Base-by-base conservation (phyloP, 1,140 invertebrate genomes). In the Leptopilina clavipes region DNA sequence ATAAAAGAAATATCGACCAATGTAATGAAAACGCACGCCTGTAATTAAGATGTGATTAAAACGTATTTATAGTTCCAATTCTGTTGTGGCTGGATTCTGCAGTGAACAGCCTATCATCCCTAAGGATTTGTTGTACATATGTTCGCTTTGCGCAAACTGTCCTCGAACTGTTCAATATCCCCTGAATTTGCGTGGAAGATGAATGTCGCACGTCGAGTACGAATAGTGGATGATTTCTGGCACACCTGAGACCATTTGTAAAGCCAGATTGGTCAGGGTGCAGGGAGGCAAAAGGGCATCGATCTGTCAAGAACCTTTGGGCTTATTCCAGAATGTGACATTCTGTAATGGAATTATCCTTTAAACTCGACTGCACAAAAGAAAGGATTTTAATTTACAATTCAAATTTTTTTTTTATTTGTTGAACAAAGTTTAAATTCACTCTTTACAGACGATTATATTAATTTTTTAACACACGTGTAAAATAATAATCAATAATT, bases 61-160 rank as follows among this genome's bases (percentile, higher is more conserved):
- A 59, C 7, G 19, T 25, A 59, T 59, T 59, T 14, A 12, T 59
- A 25, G 56, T 25, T 59, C 0, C 19, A 25, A 25, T 59, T 59
- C 22, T 59, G 22, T 25, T 59, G 22, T 12, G 56, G 22, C 18
- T 25, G 14, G 10, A 31, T 25, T 59, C 56, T 14, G 56, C 19
- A n/a, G n/a, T n/a, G n/a, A n/a, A n/a, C n/a, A n/a, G 82, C 80
- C 82, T 84, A 86, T 89, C 89, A 89, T 89, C 88, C 86, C 88
- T 71, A 84, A 85, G 88, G 88, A 89, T 89, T 89, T 89, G 88
- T 87, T 86, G 87, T 87, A 89, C 88, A 88, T 83, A 87, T 89
- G 88, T 88, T 87, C 84, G 83, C 79, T 83, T 84, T 83, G 82
- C 84, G 83, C 84, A 86, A 87, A 88, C 86, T 86, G 86, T 87